A percentile compares a stretch with the other conserved stretches of the same genome.
These are phyloP conservation scores for Hypomecis punctinalis DNA, from an alignment of 2,888 invertebrate species.

Conservation along the genomic window DNA sequence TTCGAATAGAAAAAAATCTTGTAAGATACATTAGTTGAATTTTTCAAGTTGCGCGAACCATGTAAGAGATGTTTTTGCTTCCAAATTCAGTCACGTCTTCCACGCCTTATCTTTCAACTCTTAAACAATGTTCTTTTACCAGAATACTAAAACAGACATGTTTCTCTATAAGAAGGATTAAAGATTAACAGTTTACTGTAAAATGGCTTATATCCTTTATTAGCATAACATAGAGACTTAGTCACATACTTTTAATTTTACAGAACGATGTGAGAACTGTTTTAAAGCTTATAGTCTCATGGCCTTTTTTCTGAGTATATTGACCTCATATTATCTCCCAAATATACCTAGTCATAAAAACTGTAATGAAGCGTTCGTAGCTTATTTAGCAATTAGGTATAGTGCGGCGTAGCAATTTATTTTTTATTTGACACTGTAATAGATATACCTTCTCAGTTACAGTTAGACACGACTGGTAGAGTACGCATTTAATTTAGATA, in stretches of 20 bases:
- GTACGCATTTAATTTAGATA: conserved; percentile 7
- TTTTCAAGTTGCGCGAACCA: conserved; percentile 39
- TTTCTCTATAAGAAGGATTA: conserved; percentile 31
- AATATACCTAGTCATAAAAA: conserved; percentile 26
- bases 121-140: conserved; percentile 40
- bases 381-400: conserved; percentile 35
- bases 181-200: conserved; percentile 9
- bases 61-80: conserved; percentile 38
- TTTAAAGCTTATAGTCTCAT: no score
- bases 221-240: neutral
- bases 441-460: conserved; percentile 44
- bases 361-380: conserved; percentile 32
- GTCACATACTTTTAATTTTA: neutral
- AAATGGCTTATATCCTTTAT: conserved; percentile 13
- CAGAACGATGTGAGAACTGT: no score
- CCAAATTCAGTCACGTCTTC: conserved; percentile 51
- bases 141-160: conserved; percentile 40
- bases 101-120: conserved; percentile 42
- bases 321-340: neutral
- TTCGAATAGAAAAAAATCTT: conserved; percentile 41
- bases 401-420: conserved; percentile 20
- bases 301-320: conserved; percentile 1
- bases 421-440: conserved; percentile 42
- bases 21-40: conserved; percentile 8
- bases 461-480: conserved; percentile 48